Base-by-base conservation (phyloP, 1,140 invertebrate genomes). In the Drosophila pseudoobscura region DNA sequence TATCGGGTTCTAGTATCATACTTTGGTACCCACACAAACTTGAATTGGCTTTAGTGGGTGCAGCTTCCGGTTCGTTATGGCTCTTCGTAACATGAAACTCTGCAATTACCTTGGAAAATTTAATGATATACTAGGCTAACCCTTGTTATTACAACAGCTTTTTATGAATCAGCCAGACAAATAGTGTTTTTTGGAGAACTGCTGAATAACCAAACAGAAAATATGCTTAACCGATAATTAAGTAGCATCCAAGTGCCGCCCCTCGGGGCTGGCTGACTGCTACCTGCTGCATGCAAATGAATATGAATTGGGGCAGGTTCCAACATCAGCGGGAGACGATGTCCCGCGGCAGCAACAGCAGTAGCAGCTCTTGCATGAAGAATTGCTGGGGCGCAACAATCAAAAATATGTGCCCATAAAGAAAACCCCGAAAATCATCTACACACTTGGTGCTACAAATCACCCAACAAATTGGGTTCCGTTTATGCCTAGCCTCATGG, bases 391-490 rank as follows among this genome's bases (percentile, higher is more conserved):
- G 75, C 65, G 77, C 57, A 62, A 51, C 73, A 75, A 13, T 4
- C 53, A 50, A 39, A 62, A n/a, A 65, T 73, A 73, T 22, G 39
- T 46, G 29, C 58, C n/a, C 31, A 9, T 11, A 35, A 35, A 45
- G 49, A 58, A 56, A 75, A 87, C 78, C 75, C 43, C 71, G 61
- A 43, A 71, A 71, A 55, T 75, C 73, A 75, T 75, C 72, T 75
- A 45, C 51, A 51, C 72, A 68, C 57, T 75, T 55, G 63, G 69
- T 60, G 78, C 35, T 79, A 82, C 79, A 82, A 83, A 83, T 75
- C 60, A 46, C 60, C 60, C 54, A 17, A 54, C 66, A 64, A 71
- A 77, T 26, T 4, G 24, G 24, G 4, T 26, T 26, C 24, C 24
- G 6, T 26, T 26, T 26, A 26, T 5, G 24, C 24, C 24, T 26